phyloP scores from a whole-genome alignment of 1,140 invertebrate genomes.

The Augochlora pura region DNA sequence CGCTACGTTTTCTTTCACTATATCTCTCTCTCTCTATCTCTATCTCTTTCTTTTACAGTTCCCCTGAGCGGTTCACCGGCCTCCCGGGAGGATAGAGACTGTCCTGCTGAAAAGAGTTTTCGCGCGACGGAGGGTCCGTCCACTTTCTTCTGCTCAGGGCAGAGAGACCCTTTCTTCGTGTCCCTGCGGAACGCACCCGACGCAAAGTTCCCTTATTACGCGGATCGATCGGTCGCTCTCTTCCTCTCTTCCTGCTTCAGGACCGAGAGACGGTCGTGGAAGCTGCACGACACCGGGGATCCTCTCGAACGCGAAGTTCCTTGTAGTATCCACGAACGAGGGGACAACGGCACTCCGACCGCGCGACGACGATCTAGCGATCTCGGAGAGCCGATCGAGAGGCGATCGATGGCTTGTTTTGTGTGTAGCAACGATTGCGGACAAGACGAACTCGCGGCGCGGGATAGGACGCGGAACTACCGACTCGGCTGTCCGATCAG shows the following conservation, averaged over 20 bases:
- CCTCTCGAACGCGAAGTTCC: too few species aligned
- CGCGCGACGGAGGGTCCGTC: slow-evolving; percentile 41
- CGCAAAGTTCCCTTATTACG: slow-evolving; percentile 58
- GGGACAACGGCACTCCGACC: background rate
- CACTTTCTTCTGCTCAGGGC: slow-evolving; percentile 49
- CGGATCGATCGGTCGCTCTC: slow-evolving; percentile 53
- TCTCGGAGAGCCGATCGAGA: background rate
- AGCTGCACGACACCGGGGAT: background rate
- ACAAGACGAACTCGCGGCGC: background rate
- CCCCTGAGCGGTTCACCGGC: slow-evolving; percentile 41
- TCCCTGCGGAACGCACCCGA: slow-evolving; percentile 32
- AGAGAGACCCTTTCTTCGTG: slow-evolving; percentile 33
- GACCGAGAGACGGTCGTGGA: background rate
- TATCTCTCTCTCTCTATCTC: too few species aligned
- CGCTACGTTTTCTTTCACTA: too few species aligned
- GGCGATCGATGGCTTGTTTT: background rate
- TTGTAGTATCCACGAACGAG: background rate
- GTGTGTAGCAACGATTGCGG: too few species aligned
- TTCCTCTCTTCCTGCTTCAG: background rate
- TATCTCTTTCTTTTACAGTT: slow-evolving; percentile 13
- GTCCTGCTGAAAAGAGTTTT: slow-evolving; percentile 40
- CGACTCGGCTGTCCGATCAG: too few species aligned
- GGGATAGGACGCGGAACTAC: background rate
- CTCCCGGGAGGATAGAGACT: slow-evolving; percentile 54
- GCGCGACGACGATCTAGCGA: background rate